Evolutionary conservation across 2,888 invertebrate genomes (phyloP), one percentile per base, ranked within the genome.

Genomic region (Cantharis flavilabris): DNA sequence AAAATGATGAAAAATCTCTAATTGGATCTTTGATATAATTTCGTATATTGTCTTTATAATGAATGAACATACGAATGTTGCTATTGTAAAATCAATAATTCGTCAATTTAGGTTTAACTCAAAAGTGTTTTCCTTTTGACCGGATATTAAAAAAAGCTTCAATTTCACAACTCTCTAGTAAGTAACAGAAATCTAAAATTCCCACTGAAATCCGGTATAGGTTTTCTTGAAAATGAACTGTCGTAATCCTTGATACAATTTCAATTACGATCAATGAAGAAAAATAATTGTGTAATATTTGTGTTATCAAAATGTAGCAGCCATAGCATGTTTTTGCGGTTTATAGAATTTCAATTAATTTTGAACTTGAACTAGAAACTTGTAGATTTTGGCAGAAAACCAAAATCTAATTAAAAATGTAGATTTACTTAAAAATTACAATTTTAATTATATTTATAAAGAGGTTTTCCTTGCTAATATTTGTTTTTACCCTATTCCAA

Each of bases 281-380:
- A 33, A 33, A 33, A 13, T 33, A 33, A 33, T 13, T 33, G 33
- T 33, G 33, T 1, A 33, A 33, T n/a, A 33, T 13, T 33, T 33
- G 3, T 33, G n/a, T n/a, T 13, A 33, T 33, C 33, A 13, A 33
- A 33, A 33, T 13, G 0, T 5, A 33, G 13, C 33, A 33, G n/a
- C 5, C 33, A 13, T 30, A 13, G 13, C 13, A 13, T 13, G 13
- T 33, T 33, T 5, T 5, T 33, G 13, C 33, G 33, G n/a, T 33
- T 11, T 9, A 65, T 65, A 65, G 23, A 16, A 65, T 69, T 71
- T 65, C 63, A 49, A 70, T 49, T 18, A 14, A 23, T 71, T 13
- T 64, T 71, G 71, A 26, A 63, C 71, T 71, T 71, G 71, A 71
- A 71, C 33, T 16, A 64, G 28, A 28, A 18, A 64, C 63, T n/a